Base-by-base conservation (phyloP, 2,113 vertebrate genomes). In the Gambusia affinis region DNA sequence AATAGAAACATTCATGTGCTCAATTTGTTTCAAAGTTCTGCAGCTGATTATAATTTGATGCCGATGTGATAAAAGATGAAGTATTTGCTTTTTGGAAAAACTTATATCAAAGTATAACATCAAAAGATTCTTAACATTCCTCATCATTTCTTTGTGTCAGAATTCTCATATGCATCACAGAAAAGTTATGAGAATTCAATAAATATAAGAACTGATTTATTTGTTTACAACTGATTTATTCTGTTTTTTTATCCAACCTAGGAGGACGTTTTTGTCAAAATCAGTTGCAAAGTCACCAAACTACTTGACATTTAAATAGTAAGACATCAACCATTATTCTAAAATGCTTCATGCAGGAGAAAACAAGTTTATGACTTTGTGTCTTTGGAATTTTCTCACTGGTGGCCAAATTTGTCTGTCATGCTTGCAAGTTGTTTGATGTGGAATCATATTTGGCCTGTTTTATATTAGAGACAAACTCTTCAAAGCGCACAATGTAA, bases 401-500 rank as follows among this genome's bases (percentile, higher is more conserved):
- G 17, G 70, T 12, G 47, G 84, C 76, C 74, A 84, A 60, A 78
- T 64, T 65, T 62, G 66, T 76, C 51, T 65, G 64, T 62, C 71
- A 75, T 4, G 33, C 62, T 82, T 68, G 42, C 79, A 75, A n/a
- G 63, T 67, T 68, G 63, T 72, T 67, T 75, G 37, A 73, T 79
- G 75, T 67, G 72, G 72, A 44, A 74, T 87, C 51, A 61, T 12
- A 64, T 67, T 70, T 8, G 0, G 24, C n/a, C 80, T 80, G 73
- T 80, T 84, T 78, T 64, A 69, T 51, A 79, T 77, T 78, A 78
- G 35, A 44, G 74, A 29, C 67, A 80, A 80, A 67, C 44, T 47
- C 76, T 64, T 63, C 7, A 29, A 4, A 39, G 64, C 67, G 22
- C 65, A 47, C 2, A 44, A 44, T 57, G 60, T 78, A 73, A 78